Conservation (phyloP, 2,113 vertebrate genomes). For the Lichenostomus cassidix region DNA sequence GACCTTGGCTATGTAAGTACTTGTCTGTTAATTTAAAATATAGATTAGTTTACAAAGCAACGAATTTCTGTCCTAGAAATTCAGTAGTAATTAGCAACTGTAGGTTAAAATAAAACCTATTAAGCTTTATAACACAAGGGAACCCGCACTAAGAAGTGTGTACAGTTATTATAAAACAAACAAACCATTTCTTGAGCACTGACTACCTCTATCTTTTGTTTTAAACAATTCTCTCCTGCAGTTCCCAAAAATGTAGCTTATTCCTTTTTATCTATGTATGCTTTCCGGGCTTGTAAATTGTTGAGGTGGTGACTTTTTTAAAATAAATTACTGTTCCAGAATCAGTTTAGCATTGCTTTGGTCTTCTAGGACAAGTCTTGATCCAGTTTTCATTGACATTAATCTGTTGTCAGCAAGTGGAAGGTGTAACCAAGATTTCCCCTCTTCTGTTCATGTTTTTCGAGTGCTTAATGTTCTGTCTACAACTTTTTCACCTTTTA, state of each 20-base stretch:
- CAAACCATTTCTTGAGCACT: not conserved
- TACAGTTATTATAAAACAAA: not conserved
- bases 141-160: not conserved
- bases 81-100: not conserved
- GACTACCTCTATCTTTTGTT: not conserved
- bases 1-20: not conserved
- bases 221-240: not conserved
- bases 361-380: not conserved
- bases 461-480: not conserved
- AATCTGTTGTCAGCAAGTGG: not conserved
- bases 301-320: not conserved
- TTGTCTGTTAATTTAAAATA: constrained; percentile 6
- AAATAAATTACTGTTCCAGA: not conserved
- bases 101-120: not conserved
- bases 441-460: not conserved
- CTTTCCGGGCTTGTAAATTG: not conserved
- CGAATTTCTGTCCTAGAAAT: not conserved
- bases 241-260: not conserved
- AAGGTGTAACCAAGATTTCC: not conserved
- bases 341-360: not conserved
- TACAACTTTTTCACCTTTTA: not conserved
- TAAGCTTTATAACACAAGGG: not conserved
- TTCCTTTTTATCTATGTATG: not conserved
- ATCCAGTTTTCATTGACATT: not conserved
- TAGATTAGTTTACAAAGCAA: not conserved